These are phyloP conservation scores for Drosophila ohnishii DNA, from an alignment of 1,140 invertebrate species.

Conservation along the genomic window DNA sequence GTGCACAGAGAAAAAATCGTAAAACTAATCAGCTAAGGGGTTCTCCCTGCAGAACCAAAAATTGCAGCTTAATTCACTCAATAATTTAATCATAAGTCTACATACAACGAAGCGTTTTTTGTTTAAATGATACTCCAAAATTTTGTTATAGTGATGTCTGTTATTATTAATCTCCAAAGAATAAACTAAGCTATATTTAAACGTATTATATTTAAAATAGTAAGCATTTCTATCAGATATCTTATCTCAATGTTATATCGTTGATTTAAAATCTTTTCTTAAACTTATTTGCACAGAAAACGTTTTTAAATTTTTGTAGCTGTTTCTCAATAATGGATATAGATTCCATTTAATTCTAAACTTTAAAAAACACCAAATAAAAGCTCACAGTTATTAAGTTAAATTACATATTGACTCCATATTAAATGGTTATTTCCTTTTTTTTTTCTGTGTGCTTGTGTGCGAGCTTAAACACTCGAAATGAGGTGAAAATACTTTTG, in stretches of 20 bases:
- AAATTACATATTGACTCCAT: background rate
- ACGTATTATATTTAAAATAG: too few relatives aligned
- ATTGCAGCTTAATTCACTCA: background rate
- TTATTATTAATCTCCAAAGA: too few relatives aligned
- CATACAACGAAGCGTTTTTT: background rate
- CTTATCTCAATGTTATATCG: too few relatives aligned
- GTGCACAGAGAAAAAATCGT: conserved; percentile 13
- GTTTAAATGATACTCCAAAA: background rate
- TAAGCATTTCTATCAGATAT: too few relatives aligned
- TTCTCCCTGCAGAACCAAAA: background rate
- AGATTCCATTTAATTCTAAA: too few relatives aligned
- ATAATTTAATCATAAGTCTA: background rate
- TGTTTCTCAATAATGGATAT: too few relatives aligned
- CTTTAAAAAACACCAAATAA: too few relatives aligned
- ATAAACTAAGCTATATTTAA: too few relatives aligned
- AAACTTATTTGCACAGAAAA: too few relatives aligned
- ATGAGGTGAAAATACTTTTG: conserved; percentile 63
- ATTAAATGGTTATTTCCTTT: background rate
- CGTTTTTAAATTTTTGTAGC: too few relatives aligned
- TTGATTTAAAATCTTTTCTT: too few relatives aligned
- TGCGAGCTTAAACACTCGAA: conserved; percentile 31
- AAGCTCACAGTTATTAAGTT: background rate
- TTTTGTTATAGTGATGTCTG: too few relatives aligned
- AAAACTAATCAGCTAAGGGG: background rate
- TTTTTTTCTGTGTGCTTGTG: conserved; percentile 7